Base-by-base conservation (phyloP, 2,113 vertebrate species). In the Aramus guarauna region DNA sequence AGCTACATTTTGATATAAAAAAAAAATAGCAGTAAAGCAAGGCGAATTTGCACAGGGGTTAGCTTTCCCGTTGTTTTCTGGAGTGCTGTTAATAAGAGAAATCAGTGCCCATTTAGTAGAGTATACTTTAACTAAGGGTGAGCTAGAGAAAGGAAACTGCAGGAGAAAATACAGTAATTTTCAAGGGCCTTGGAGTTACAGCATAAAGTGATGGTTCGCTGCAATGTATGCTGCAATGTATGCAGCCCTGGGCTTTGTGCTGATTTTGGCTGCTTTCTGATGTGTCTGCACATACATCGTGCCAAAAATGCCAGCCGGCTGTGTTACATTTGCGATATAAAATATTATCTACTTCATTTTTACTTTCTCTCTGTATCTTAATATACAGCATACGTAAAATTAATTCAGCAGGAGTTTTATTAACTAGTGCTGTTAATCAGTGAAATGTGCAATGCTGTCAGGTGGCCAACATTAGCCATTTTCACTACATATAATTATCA, bases 201-300 rank as follows among this genome's bases (percentile, higher is more conserved):
- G 37, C 11, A 6, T 41, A 74, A 88, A 72, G 56, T 16, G 24
- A n/a, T 24, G 36, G 43, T 82, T 94, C 52, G 26, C 55, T 74
- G 36, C 18, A n/a, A n/a, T n/a, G n/a, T n/a, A n/a, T n/a, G n/a
- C 64, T 96, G 74, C 63, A 76, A 5, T 45, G 41, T n/a, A 11
- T 45, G 41, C 58, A 85, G 0, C 73, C 47, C 64, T 34, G 36
- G 60, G 52, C 68, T 93, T 84, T 88, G 43, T 84, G 90, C 48
- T 72, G 83, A 75, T 84, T 94, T 91, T 74, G 72, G 64, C 73
- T 94, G 72, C 80, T 91, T 84, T 94, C 80, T 80, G 69, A 62
- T 94, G 34, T 64, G 66, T 84, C 37, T 1, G 7, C 63, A 80
- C 36, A 60, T 41, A n/a, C 5, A 75, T 92, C 56, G 17, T 50